Base-by-base conservation (phyloP, 2,797 vertebrate genomes). In the Catharus ustulatus region DNA sequence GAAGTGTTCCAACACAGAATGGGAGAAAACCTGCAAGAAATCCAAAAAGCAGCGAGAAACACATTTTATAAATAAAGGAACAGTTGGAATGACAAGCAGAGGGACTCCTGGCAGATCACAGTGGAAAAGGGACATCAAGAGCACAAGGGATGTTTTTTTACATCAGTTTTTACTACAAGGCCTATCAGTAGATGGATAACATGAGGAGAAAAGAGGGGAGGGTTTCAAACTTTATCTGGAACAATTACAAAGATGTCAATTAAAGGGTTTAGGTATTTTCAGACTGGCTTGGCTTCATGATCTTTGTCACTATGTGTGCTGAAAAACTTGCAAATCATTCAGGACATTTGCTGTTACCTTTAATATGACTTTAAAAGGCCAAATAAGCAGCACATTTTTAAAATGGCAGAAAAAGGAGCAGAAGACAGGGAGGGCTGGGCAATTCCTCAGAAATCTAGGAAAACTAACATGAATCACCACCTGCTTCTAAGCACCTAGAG, bases 1-100 rank as follows among this genome's bases (percentile, higher is more conserved):
- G 62, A 75, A 81, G 42, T 71, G 79, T 77, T 90, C 85, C 73
- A 80, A 61, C 15, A n/a, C 26, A 52, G 51, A 93, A 73, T 3
- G 64, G 40, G 48, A 87, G 49, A 90, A 93, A 93, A 90, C 34
- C 15, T 32, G 46, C 62, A 81, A 93, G 61, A 95, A 93, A 84
- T 42, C 45, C 34, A 88, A 43, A 4, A 16, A 69, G 85, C 76
- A 83, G 61, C 61, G 72, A 90, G 52, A 84, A 93, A 72, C 18
- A 42, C 4, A 2, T 58, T 68, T 81, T 64, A 68, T 68, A 94
- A 81, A 89, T 57, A 89, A 85, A 86, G 76, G n/a, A 91, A 42
- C 3, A 20, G 66, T 15, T 15, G 43, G n/a, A 51, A 72, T 29
- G 77, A 68, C 66, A 84, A 78, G 38, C 32, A 30, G 29, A 90